phyloP scores from a whole-genome alignment of 2,113 vertebrate genomes.

The Gymnobelideus leadbeateri region DNA sequence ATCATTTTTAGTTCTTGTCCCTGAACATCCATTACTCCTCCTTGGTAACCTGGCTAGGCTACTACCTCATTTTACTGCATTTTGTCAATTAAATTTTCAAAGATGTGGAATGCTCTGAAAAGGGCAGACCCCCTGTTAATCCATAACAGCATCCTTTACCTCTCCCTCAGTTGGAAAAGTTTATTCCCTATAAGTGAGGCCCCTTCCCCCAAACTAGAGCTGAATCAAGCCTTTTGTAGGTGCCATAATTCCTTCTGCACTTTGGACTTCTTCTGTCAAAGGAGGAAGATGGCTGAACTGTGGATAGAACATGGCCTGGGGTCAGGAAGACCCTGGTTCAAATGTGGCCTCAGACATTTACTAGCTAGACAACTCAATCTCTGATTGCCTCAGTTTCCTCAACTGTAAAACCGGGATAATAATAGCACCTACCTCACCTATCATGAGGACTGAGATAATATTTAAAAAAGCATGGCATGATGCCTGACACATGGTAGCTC shows the following conservation, averaged over 20 bases:
- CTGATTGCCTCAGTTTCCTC: neutral
- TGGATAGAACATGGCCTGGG: neutral
- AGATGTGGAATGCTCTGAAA: neutral
- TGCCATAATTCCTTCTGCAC: neutral
- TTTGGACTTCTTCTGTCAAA: neutral
- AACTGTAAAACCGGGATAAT: neutral
- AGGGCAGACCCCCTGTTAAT: neutral
- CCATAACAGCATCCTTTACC: neutral
- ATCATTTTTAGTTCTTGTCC: neutral
- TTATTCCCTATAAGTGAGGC: neutral
- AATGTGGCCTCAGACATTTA: neutral
- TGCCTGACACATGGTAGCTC: neutral
- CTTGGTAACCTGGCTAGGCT: neutral
- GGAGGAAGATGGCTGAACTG: neutral
- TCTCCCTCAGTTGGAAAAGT: neutral
- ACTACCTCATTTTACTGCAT: neutral
- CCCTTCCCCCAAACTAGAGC: neutral
- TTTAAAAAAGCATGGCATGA: neutral
- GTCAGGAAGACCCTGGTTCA: neutral
- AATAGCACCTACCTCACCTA: neutral
- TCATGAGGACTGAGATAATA: neutral
- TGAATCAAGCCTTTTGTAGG: neutral
- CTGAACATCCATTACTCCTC: neutral
- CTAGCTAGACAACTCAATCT: neutral
- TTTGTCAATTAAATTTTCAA: neutral